These are phyloP conservation scores for Dendrocincla tyrannina DNA, from an alignment of 2,797 vertebrate species.

Conservation along the genomic window DNA sequence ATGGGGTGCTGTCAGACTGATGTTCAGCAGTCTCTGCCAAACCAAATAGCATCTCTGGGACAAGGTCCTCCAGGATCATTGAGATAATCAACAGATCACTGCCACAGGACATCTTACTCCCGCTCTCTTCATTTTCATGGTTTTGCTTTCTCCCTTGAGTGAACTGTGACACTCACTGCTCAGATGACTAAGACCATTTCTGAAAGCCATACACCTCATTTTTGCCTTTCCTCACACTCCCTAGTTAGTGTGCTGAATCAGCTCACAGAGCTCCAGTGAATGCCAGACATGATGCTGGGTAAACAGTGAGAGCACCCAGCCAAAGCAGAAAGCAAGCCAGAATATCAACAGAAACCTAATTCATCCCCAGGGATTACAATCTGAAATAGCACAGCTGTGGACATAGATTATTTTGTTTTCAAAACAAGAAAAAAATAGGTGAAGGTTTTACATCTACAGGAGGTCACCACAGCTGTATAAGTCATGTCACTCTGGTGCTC, in stretches of 20 bases:
- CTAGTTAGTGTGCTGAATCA: neutral
- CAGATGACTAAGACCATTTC: neutral
- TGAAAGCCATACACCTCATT: neutral
- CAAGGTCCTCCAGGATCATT: neutral
- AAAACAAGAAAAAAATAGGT: neutral
- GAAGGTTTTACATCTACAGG: neutral
- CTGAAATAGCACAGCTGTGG: neutral
- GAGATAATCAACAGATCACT: neutral
- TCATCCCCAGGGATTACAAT: neutral
- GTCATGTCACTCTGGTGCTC: neutral
- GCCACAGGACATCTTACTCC: neutral
- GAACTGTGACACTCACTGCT: neutral
- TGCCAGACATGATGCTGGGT: neutral
- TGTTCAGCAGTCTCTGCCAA: neutral
- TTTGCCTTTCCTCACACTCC: neutral
- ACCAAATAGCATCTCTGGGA: neutral
- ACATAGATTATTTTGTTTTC: neutral
- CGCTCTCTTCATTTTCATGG: neutral
- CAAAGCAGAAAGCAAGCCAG: neutral
- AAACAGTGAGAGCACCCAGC: neutral
- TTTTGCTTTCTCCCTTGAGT: neutral
- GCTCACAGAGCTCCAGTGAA: neutral
- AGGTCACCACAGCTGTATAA: neutral
- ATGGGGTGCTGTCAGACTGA: neutral
- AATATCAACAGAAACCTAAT: neutral